These are phyloP conservation scores for Philereme transversata DNA, from an alignment of 2,888 invertebrate genomes.

Conservation along the genomic window DNA sequence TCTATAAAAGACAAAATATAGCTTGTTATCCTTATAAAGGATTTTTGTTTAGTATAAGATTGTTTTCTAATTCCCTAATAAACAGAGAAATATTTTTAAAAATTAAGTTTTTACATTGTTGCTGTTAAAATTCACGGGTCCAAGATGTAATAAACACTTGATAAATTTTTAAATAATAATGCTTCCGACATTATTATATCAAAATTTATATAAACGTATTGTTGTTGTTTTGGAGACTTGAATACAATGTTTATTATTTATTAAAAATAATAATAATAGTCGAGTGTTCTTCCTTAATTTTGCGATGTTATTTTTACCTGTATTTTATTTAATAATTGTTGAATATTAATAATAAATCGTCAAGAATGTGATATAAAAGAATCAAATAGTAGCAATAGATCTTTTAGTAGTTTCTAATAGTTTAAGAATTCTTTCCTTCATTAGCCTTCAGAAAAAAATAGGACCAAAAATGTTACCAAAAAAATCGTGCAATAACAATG, in stretches of 20 bases:
- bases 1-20: constrained; percentile 75
- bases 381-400: constrained; percentile 49
- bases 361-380: constrained; percentile 63
- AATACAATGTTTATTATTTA: constrained; percentile 31
- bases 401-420: constrained; percentile 44
- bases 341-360: constrained; percentile 46
- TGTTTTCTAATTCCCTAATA: constrained; percentile 64
- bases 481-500: constrained; percentile 42
- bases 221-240: constrained; percentile 39
- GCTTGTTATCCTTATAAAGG: constrained; percentile 82
- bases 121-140: constrained; percentile 76
- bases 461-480: constrained; percentile 52
- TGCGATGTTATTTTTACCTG: constrained; percentile 22
- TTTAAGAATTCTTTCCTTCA: constrained; percentile 41
- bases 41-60: constrained; percentile 73
- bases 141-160: constrained; percentile 63
- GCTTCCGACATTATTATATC: constrained; percentile 29
- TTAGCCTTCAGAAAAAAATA: constrained; percentile 47
- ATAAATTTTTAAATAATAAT: constrained; percentile 53
- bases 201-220: constrained; percentile 45
- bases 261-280: constrained; percentile 10
- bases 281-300: constrained; percentile 9
- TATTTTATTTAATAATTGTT: constrained; percentile 25
- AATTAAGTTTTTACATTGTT: constrained; percentile 72
- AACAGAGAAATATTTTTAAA: constrained; percentile 72